Evolutionary conservation across 2,797 vertebrate species (phyloP), one percentile per base, ranked within the genome.

Genomic region (Scolopax rusticola): DNA sequence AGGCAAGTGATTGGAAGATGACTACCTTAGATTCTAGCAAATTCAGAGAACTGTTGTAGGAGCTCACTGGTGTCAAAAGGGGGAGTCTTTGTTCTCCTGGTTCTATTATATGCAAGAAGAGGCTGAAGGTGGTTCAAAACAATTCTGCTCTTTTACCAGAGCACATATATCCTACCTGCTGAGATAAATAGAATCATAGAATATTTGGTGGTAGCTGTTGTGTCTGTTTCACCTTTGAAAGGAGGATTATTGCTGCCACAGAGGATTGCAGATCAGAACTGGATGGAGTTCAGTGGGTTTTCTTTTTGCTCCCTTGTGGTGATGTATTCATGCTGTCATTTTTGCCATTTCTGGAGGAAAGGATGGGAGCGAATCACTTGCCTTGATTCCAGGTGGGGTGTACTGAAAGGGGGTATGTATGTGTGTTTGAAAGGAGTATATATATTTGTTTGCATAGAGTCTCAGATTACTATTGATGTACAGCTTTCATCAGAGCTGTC

Each of bases 1-100:
- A 45, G 48, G 40, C 68, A 48, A 43, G 19, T 43, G 38, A 11
- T 51, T 93, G 36, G 36, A 36, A 36, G 36, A 36, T 36, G 36
- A 36, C 36, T 36, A 36, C 36, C 36, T 36, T 36, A 36, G 36
- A 36, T 36, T 36, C 36, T 36, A 36, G 36, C 36, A 45, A 16
- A 57, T 38, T 57, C 38, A 51, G 43, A 59, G 40, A n/a, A 43
- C 40, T 73, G 77, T 70, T 96, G 96, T 51, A 95, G 94, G 68
- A 96, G 80, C 92, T 93, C 48, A 19, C 15, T 90, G 86, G 51
- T 94, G 90, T 94, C 95, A 84, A 90, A 88, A 94, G 93, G 81
- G 88, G 96, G 95, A 97, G 94, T 90, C 77, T 96, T 91, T 91
- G 92, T 96, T 95, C 90, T 95, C 90, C 40, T 13, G 83, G 69